Evolutionary conservation across 1,140 invertebrate species (phyloP), one percentile per base, ranked within the genome.

Genomic region (Sarcophaga bullata): DNA sequence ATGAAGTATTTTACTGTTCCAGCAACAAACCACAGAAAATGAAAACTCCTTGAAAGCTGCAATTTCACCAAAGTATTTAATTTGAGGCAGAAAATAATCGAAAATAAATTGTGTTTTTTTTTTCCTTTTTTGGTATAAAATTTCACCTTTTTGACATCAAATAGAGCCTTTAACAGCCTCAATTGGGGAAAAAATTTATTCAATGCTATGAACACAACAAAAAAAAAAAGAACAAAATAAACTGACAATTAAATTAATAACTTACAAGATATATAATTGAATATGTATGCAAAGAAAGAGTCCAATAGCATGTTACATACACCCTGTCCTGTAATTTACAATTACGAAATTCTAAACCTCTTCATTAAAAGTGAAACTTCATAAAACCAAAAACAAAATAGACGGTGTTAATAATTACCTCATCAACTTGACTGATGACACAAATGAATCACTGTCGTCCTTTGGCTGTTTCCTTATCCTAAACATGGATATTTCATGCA

Each of bases 341-440:
- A 50, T 37, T 80, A 52, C 19, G 75, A 78, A 78, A 78, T 78
- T 52, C 8, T 50, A 78, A 78, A 25, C 75, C 75, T 50, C 48
- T 78, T 78, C 75, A 78, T 78, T 78, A 50, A 50, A 49, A 78
- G 11, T 25, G 15, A 19, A 19, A 19, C 19, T 15, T 17, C 84
- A 46, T 37, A 49, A 46, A 84, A 86, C 86, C 54, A 83, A 82
- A n/a, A 19, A 68, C 19, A 68, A 68, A 68, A 19, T 19, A 68
- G n/a, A 78, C 75, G 75, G 72, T 85, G 84, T 87, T 86, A 85
- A 86, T 90, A 90, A 90, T 90, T 90, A 90, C 87, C 86, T 89
- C 86, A 90, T 90, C 88, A 90, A 90, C 85, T 88, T 90, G 88
- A 90, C 88, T 90, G 88, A 90, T 90, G 88, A 90, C 86, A 87